A percentile compares a stretch with the other conserved stretches of the same genome.
Conservation (phyloP, 2,888 invertebrate species). For the Heliconius aoede region DNA sequence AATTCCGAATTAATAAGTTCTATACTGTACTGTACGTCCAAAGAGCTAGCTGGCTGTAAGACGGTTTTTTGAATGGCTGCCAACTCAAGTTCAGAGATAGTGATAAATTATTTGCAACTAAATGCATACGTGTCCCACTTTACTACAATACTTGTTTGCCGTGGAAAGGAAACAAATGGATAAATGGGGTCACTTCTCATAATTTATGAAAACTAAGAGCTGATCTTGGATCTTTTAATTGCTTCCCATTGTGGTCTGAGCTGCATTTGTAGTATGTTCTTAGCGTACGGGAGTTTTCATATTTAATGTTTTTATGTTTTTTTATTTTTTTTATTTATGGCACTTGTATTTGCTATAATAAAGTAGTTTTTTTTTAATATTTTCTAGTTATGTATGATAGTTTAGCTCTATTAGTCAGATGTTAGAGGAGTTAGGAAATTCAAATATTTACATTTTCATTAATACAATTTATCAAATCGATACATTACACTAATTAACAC, state of each 20-base stretch:
- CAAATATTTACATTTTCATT: too few species aligned
- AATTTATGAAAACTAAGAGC: slow-evolving; percentile 26
- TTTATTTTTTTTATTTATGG: background rate
- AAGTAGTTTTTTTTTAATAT: background rate
- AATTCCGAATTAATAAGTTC: slow-evolving; percentile 48
- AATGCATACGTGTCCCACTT: slow-evolving; percentile 43
- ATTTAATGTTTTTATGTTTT: background rate
- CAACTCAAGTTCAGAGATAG: slow-evolving; percentile 43
- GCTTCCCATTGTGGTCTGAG: slow-evolving; percentile 22
- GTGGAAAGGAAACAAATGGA: slow-evolving; percentile 37
- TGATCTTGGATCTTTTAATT: slow-evolving; percentile 20
- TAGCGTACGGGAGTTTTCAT: background rate
- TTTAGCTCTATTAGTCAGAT: background rate
- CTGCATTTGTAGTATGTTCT: background rate
- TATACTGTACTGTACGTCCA: slow-evolving; percentile 41
- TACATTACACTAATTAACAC: too few species aligned
- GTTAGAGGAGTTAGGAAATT: too few species aligned
- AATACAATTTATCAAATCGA: too few species aligned
- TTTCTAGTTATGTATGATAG: background rate
- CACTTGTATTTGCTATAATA: background rate
- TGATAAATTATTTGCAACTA: slow-evolving; percentile 43
- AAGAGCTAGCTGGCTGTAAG: slow-evolving; percentile 31
- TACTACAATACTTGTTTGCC: slow-evolving; percentile 38
- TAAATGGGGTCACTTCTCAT: slow-evolving; percentile 31
- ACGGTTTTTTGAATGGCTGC: slow-evolving; percentile 45